Conservation (phyloP, 2,797 vertebrate genomes). For the Calcarius lapponicus region DNA sequence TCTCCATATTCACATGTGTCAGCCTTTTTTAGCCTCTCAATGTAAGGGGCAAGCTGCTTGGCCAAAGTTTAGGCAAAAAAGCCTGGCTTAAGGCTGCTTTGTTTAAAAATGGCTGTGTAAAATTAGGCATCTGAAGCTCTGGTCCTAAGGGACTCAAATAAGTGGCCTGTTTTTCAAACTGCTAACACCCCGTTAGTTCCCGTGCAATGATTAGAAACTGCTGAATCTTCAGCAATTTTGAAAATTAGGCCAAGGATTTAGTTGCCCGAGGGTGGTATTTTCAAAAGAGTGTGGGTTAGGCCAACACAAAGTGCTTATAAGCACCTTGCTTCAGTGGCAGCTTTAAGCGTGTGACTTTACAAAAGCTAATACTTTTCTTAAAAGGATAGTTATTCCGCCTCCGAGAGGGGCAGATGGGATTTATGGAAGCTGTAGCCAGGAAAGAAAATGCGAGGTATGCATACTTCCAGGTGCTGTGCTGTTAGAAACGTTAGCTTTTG, state of each 20-base stretch:
- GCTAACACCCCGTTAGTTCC: background rate
- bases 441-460: background rate
- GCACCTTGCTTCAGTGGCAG: conserved; percentile 10
- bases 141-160: background rate
- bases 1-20: background rate
- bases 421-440: background rate
- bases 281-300: background rate
- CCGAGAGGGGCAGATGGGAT: background rate
- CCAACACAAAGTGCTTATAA: background rate
- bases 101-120: background rate
- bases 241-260: conserved; percentile 28
- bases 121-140: background rate
- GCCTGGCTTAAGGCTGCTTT: background rate
- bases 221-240: conserved; percentile 50
- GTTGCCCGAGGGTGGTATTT: conserved; percentile 35
- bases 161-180: background rate
- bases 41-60: background rate
- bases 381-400: background rate
- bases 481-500: background rate
- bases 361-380: background rate
- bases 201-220: conserved; percentile 20
- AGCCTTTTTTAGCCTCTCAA: background rate
- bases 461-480: background rate
- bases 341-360: background rate
- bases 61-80: background rate